phyloP scores from a whole-genome alignment of 2,888 invertebrate species.

The Aphidius colemani region DNA sequence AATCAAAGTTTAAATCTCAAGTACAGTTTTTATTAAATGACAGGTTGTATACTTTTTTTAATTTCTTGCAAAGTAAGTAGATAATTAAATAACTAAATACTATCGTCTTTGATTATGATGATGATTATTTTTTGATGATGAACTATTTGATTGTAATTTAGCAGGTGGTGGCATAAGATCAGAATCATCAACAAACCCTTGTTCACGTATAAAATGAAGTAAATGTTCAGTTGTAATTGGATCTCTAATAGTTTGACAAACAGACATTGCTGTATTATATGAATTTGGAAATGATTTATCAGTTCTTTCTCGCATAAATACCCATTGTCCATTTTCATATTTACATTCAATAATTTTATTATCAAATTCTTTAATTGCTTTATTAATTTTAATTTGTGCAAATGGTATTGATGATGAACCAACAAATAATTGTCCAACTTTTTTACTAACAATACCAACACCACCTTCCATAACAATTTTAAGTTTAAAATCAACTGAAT shows the following conservation, averaged over 20 bases:
- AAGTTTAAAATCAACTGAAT: slow-evolving; percentile 94
- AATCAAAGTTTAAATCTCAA: neutral
- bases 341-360: slow-evolving; percentile 97
- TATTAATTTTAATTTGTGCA: slow-evolving; percentile 76
- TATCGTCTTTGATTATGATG: too few relatives aligned
- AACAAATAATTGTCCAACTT: slow-evolving; percentile 79
- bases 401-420: slow-evolving; percentile 74
- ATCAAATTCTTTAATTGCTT: slow-evolving; percentile 74
- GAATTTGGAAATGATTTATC: slow-evolving; percentile 97
- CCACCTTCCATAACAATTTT: slow-evolving; percentile 77
- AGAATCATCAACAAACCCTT: slow-evolving; percentile 69
- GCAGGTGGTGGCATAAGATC: slow-evolving; percentile 76
- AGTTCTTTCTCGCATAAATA: slow-evolving; percentile 91
- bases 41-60: too few relatives aligned
- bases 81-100: too few relatives aligned
- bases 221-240: slow-evolving; percentile 87
- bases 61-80: too few relatives aligned
- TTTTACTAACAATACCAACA: slow-evolving; percentile 70
- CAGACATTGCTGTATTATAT: slow-evolving; percentile 83
- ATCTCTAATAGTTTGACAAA: slow-evolving; percentile 77
- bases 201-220: slow-evolving; percentile 72
- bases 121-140: too few relatives aligned
- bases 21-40: too few relatives aligned
- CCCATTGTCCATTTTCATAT: slow-evolving; percentile 81
- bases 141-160: slow-evolving; percentile 53